These are phyloP conservation scores for Pollicipes pollicipes DNA, from an alignment of 1,140 invertebrate species.

Conservation along the genomic window DNA sequence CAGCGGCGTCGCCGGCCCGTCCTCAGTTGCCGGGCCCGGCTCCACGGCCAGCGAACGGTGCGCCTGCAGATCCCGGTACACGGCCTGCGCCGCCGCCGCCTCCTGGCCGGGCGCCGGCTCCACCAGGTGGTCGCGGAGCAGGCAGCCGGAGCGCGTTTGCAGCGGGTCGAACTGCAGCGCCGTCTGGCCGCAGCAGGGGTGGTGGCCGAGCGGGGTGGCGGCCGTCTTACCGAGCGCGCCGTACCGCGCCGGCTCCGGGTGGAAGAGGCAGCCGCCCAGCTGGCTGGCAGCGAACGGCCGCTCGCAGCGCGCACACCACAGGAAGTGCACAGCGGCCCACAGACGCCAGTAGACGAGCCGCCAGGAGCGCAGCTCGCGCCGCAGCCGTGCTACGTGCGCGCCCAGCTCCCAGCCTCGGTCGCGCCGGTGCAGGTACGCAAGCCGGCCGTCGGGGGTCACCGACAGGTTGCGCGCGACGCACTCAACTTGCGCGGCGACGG, in stretches of 20 bases:
- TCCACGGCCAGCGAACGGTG: neutral
- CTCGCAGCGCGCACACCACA: constrained; percentile 53
- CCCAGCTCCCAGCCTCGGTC: constrained; percentile 65
- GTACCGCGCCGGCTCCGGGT: constrained; percentile 32
- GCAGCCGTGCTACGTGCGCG: constrained; percentile 54
- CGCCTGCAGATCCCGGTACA: neutral
- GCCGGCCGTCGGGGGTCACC: neutral
- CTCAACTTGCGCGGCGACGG: neutral
- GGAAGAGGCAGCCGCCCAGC: constrained; percentile 56
- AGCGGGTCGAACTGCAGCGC: constrained; percentile 56
- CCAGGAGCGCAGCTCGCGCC: constrained; percentile 63
- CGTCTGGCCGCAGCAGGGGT: constrained; percentile 67
- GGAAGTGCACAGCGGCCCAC: constrained; percentile 66
- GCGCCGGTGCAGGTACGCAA: constrained; percentile 20
- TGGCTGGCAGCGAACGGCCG: constrained; percentile 53
- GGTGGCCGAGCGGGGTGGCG: constrained; percentile 32
- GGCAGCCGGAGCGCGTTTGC: constrained; percentile 16
- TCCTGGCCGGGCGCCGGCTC: neutral
- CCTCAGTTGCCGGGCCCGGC: too few species aligned
- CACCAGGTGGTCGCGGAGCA: neutral
- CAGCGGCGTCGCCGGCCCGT: too few species aligned
- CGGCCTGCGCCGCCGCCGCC: too few species aligned
- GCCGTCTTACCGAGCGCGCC: constrained; percentile 38
- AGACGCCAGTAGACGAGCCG: constrained; percentile 78
- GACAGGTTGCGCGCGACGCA: neutral